Base-by-base conservation (phyloP, 1,140 invertebrate species). In the Anadara kagoshimensis region DNA sequence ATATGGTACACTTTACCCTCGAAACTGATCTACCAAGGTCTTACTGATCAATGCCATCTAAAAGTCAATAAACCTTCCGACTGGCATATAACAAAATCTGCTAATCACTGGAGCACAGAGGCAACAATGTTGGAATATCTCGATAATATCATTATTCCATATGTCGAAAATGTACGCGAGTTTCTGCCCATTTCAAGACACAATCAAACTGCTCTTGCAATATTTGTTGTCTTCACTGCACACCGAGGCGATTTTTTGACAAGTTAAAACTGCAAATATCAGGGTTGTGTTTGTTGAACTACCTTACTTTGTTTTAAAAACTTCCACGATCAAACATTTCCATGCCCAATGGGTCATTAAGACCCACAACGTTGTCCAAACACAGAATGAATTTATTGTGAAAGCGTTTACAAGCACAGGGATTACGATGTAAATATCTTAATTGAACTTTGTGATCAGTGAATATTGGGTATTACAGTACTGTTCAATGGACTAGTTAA, bases 31-130 rank as follows among this genome's bases (percentile, higher is more conserved):
- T 80, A 80, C 29, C 24, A 22, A n/a, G 73, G 71, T 12, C 66
- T 67, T 61, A 75, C 76, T 1, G 72, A 75, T 20, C 24, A 66
- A 5, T 73, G 67, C 64, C 75, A 74, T 43, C 75, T 75, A 22
- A 72, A 26, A 51, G 59, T 68, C 26, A 58, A n/a, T 10, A 78
- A 78, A 41, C 66, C 76, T 1, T 59, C 53, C 16, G 66, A 67
- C 10, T 80, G 73, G 72, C 58, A 80, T 70, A 66, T 80, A n/a
- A 69, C 66, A 14, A 69, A 79, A 53, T 54, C 73, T 47, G 69
- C 69, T 41, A 45, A 22, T 47, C 61, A 63, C 61, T 47, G 61
- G 61, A 47, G 45, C n/a, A 47, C 22, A 24, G 61, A 63, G 2
- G 61, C 44, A 7, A 49, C 45, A 22, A 63, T 63, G 45, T 22